Evolutionary conservation across 1,140 invertebrate species (phyloP), one percentile per base, ranked within the genome.

Genomic region (Papilio helenus): DNA sequence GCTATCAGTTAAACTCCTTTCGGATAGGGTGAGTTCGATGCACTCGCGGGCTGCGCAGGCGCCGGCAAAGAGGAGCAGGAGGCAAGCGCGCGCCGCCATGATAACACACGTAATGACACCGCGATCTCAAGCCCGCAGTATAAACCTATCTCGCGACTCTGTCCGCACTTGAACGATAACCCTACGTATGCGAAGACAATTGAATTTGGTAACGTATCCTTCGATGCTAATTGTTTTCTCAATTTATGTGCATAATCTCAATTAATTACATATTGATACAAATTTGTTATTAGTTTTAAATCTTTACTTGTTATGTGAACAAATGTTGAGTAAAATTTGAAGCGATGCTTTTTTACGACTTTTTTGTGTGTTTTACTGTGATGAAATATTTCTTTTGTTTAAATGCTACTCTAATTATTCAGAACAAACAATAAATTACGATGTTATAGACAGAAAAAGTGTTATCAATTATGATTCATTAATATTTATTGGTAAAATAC

Each of bases 21-120:
- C 86, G n/a, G 85, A 61, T 23, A 92, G 71, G 49, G 89, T 94
- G 9, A 94, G 84, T 87, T 93, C 90, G 73, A 93, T 90, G 82
- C 93, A 94, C 76, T 94, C 93, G 83, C 90, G 91, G 79, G 91
- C 88, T 74, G 83, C 85, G 80, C 80, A 81, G 61, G 76, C 84
- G 83, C 85, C 83, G 16, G 83, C 68, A 42, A 87, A 65, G 20
- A 81, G 79, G 58, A 90, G 84, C 12, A 92, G 83, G 79, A 92
- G 83, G 89, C 92, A 89, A 80, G 90, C 87, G 89, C 91, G 90
- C 90, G 85, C 79, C 77, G 85, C 88, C 93, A 94, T 94, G 86
- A 80, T 87, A 83, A 68, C 74, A 23, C 71, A 79, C 80, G 80
- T 84, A 92, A 92, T 93, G 91, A 87, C 85, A 39, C 49, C 74